Percentiles rank a stretch among this genome's conserved stretches.
Evolutionary conservation across 2,797 vertebrate species (phyloP).

Genomic region (Anniella stebbinsi): DNA sequence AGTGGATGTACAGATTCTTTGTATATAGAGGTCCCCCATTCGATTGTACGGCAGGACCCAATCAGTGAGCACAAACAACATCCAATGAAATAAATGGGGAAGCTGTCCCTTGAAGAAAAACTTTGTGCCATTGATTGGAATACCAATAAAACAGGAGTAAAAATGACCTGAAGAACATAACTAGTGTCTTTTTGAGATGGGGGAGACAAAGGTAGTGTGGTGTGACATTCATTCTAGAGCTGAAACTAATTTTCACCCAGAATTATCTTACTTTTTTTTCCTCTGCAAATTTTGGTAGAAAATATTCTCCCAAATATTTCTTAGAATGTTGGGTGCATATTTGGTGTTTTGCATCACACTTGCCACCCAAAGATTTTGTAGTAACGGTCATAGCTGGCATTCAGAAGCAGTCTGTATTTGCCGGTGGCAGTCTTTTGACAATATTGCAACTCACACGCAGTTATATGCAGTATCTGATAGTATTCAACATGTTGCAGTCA

Average conservation of each 20-base stretch:
- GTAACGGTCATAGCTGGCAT: background rate
- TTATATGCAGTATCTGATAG: no score
- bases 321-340: background rate
- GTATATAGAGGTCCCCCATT: background rate
- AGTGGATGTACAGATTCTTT: background rate
- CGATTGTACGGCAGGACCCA: background rate
- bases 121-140: background rate
- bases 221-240: background rate
- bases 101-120: background rate
- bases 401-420: background rate
- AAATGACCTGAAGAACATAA: background rate
- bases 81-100: background rate
- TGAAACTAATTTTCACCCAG: background rate
- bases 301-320: background rate
- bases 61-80: background rate
- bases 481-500: background rate
- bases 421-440: background rate
- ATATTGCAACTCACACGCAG: background rate
- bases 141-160: conserved; percentile 6
- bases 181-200: background rate
- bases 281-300: background rate
- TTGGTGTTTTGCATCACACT: background rate
- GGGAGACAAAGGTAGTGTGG: background rate
- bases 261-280: background rate
- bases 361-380: background rate